Percentiles rank a stretch among this genome's conserved stretches.
Evolutionary conservation across 1,140 invertebrate genomes (phyloP).

Genomic region (Daktulosphaira vitifoliae): DNA sequence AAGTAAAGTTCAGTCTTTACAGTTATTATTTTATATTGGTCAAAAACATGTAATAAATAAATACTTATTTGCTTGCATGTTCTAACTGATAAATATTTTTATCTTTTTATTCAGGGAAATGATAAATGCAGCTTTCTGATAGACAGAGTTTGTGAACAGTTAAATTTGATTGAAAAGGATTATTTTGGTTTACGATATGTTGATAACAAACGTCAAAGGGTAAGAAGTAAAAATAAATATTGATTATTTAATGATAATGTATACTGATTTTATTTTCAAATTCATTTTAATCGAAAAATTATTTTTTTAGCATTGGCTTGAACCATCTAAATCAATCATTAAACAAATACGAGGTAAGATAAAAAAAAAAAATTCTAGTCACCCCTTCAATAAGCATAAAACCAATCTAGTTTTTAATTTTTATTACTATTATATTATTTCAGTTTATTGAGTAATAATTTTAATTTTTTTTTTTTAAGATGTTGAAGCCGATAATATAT

Average conservation of each 20-base stretch:
- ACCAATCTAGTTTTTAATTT: no score
- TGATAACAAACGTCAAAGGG: constrained; percentile 83
- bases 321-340: constrained; percentile 82
- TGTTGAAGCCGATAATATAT: constrained; percentile 59
- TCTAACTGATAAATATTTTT: no score
- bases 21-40: no score
- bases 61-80: no score
- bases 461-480: constrained; percentile 49
- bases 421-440: not conserved
- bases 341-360: constrained; percentile 91
- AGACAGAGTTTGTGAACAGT: constrained; percentile 85
- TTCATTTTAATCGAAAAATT: constrained; percentile 2
- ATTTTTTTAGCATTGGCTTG: constrained; percentile 85
- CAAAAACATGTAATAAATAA: no score
- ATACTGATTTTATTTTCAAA: constrained; percentile 15
- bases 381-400: no score
- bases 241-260: constrained; percentile 11
- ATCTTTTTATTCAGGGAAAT: constrained; percentile 61
- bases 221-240: constrained; percentile 48
- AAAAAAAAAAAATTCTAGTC: no score
- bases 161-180: constrained; percentile 91
- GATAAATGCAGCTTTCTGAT: constrained; percentile 88
- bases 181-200: constrained; percentile 95
- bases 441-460: not conserved
- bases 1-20: no score